phyloP scores from a whole-genome alignment of 2,113 vertebrate species.

The Mus musculus region GRCm39 chr5:93323001-93323500 shows the following conservation, averaged over 20 bases:
- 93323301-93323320: slow-evolving; percentile 86
- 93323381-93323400: slow-evolving; percentile 81
- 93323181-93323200: slow-evolving; percentile 45
- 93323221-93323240: slow-evolving; percentile 86
- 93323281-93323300: slow-evolving; percentile 87
- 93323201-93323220: slow-evolving; percentile 22
- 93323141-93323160: background rate
- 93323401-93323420: slow-evolving; percentile 79
- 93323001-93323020: background rate
- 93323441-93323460: slow-evolving; percentile 77
- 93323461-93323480: slow-evolving; percentile 11
- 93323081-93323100: background rate
- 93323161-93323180: slow-evolving; percentile 6
- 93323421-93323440: slow-evolving; percentile 81
- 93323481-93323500: slow-evolving; percentile 55
- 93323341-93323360: slow-evolving; percentile 83
- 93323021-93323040: background rate
- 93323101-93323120: background rate
- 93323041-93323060: too few species aligned
- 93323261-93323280: slow-evolving; percentile 92
- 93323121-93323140: accelerated
- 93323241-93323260: slow-evolving; percentile 87
- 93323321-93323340: slow-evolving; percentile 85
- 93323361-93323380: slow-evolving; percentile 87
- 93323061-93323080: background rate